These are phyloP conservation scores for Platyscapa corneri DNA, from an alignment of 1,140 invertebrate species.

Conservation along the genomic window DNA sequence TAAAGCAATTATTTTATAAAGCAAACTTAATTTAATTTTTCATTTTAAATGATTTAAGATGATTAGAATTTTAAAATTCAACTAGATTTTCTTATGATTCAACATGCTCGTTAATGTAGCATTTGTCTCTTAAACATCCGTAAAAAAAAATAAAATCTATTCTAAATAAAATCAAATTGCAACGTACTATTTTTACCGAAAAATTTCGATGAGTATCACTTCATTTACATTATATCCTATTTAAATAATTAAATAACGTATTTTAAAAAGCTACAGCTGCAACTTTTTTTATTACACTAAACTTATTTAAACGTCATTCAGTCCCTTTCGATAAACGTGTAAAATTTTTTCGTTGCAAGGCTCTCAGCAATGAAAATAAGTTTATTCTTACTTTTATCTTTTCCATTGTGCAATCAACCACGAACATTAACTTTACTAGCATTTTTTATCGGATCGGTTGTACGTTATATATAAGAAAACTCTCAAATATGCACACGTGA, in stretches of 20 bases:
- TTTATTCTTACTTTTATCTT: not conserved
- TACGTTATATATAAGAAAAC: not conserved
- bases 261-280: not conserved
- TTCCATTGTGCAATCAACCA: not conserved
- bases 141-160: not conserved
- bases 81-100: no score
- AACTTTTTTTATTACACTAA: not conserved
- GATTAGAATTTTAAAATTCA: no score
- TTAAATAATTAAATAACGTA: constrained; percentile 38
- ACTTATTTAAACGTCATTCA: not conserved
- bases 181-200: not conserved
- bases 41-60: no score
- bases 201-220: constrained; percentile 20
- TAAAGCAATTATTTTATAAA: no score
- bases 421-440: not conserved
- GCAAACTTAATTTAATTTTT: no score
- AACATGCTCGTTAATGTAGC: no score
- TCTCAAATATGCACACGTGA: not conserved
- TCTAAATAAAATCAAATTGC: not conserved
- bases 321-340: not conserved
- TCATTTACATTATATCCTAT: constrained; percentile 5
- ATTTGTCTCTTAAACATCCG: not conserved
- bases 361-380: not conserved
- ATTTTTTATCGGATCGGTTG: not conserved
- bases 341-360: not conserved